Evolutionary conservation across 2,888 invertebrate genomes (phyloP).

Genomic region (Hirtodrosophila duncani): DNA sequence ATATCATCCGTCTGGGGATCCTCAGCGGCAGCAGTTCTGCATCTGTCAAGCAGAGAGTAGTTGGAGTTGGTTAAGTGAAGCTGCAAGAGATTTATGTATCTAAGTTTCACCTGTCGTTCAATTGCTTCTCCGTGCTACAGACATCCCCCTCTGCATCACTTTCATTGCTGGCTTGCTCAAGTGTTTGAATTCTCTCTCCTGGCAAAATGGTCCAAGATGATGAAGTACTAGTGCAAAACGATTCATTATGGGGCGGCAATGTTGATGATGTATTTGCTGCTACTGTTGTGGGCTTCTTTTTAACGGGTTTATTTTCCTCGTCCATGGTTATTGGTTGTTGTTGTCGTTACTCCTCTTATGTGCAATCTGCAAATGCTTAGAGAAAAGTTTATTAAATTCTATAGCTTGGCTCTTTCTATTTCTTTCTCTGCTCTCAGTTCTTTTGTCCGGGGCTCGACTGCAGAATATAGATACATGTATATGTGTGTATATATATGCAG

Average conservation of each 20-base stretch:
- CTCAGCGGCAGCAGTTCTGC: conserved; percentile 27
- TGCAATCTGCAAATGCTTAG: no score
- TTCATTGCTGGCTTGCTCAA: conserved; percentile 15
- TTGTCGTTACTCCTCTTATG: conserved; percentile 4
- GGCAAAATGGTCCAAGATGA: conserved; percentile 75
- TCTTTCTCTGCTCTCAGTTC: no score
- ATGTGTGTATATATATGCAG: background rate
- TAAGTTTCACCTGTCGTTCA: conserved; percentile 37
- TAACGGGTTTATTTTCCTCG: no score
- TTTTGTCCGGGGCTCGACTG: background rate
- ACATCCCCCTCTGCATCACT: conserved; percentile 1
- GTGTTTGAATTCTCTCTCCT: conserved; percentile 36
- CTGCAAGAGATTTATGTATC: background rate
- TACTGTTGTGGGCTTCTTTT: background rate
- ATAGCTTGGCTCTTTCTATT: background rate
- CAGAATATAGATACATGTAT: background rate
- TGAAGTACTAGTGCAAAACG: conserved; percentile 63
- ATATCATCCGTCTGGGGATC: conserved; percentile 65
- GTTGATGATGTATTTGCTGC: conserved; percentile 13
- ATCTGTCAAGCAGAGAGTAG: no score
- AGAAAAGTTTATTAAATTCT: background rate
- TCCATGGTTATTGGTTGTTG: conserved; percentile 13
- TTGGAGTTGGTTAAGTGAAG: no score
- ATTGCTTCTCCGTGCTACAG: conserved; percentile 27
- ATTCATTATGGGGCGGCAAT: conserved; percentile 34